Evolutionary conservation across 2,113 vertebrate species (phyloP).

Genomic region (Rhipidura dahli): DNA sequence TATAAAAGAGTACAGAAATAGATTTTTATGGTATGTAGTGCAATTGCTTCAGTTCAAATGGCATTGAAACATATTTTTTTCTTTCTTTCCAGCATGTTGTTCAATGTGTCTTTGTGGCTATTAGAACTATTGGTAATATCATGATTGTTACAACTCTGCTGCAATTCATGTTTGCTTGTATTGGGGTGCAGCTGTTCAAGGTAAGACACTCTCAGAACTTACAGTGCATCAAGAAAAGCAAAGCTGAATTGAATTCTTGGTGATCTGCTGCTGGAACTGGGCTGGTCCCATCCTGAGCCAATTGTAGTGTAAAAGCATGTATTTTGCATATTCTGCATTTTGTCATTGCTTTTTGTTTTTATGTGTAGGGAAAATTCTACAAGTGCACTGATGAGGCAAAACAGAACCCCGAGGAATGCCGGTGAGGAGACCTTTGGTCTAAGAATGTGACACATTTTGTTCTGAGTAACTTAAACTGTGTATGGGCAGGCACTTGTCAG

Average conservation of each 20-base stretch:
- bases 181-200: constrained; percentile 98
- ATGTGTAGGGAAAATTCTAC: constrained; percentile 92
- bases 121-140: constrained; percentile 98
- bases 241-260: not conserved
- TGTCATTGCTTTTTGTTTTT: constrained; percentile 50
- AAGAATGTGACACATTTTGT: not conserved
- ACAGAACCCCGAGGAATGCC: constrained; percentile 89
- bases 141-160: constrained; percentile 99
- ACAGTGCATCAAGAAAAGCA: not conserved
- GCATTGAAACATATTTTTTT: not conserved
- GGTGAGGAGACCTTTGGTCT: constrained; percentile 72
- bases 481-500: not conserved
- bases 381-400: constrained; percentile 96
- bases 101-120: constrained; percentile 98
- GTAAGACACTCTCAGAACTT: constrained; percentile 61
- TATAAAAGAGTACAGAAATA: not conserved
- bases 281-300: not conserved
- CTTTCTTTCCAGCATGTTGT: constrained; percentile 87
- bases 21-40: not conserved
- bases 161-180: constrained; percentile 99
- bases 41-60: too few relatives aligned
- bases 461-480: not conserved
- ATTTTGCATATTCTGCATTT: not conserved
- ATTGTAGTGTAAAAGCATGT: not conserved
- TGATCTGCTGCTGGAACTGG: not conserved